Evolutionary conservation across 64 coral and sea anemone genomes (phyloP), one percentile per base, ranked within the genome.

Genomic region (Acropora tenuis): DNA sequence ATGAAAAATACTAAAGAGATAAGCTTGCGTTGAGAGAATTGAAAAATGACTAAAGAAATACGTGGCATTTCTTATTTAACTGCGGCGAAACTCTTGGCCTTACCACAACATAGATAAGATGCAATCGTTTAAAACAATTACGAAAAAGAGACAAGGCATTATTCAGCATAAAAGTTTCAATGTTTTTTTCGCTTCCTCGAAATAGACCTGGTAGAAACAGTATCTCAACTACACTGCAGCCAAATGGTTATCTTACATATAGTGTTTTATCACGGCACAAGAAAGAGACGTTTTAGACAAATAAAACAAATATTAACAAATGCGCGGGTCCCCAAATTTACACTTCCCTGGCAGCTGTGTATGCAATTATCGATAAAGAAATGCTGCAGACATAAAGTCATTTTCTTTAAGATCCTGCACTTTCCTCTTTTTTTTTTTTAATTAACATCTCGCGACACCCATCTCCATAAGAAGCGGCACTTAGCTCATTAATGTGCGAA

Each of bases 51-150:
- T 1, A 71, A 13, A n/a, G 75, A 78, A 78, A 78, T 10, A 48
- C 15, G 3, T n/a, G 11, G 18, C 4, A 78, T 49, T 78, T 45
- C 11, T 80, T 80, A 58, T 30, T 66, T 1, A 67, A 83, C 15
- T 8, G 59, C 13, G 19, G 59, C 13, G 8, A 43, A 71, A 71
- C 10, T 11, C 61, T 12, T 6, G 46, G 46, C 2, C 49, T 49
- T 71, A 71, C 61, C 65, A 53, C 65, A 71, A 4, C 46, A 18
- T 7, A 47, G 80, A 83, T 83, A 65, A 67, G 47, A 83, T 80
- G 9, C 42, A 60, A 83, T 63, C 30, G 30, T 49, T 85, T 43
- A 9, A 11, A 50, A 48, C 40, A 5, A 55, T 55, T 55, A 55
- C 30, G 52, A 55, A 55, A 55, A 3, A 55, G 6, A 55, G 52